A percentile compares a stretch with the other conserved stretches of the same genome.
Conservation (phyloP, 2,113 vertebrate genomes). For the Talpa occidentalis region DNA sequence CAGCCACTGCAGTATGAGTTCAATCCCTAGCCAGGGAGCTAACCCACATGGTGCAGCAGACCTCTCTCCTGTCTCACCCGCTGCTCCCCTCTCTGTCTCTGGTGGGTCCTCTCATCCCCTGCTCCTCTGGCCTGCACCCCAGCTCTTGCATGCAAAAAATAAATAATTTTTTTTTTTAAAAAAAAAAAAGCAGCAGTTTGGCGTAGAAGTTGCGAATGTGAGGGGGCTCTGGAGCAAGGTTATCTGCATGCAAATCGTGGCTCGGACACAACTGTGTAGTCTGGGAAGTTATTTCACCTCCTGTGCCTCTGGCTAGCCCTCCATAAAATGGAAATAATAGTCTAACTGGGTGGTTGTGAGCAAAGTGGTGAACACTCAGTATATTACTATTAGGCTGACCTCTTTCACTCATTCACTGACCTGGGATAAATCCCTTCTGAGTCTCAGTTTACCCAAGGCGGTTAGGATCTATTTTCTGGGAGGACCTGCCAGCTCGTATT, state of each 20-base stretch:
- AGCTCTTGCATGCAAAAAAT: too few relatives aligned
- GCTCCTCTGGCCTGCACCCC: too few relatives aligned
- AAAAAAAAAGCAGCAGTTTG: too few relatives aligned
- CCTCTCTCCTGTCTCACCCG: too few relatives aligned
- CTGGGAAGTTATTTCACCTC: neutral
- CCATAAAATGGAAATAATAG: neutral
- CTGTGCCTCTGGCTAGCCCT: neutral
- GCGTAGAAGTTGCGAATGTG: too few relatives aligned
- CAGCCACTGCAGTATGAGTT: too few relatives aligned
- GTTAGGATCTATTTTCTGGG: neutral
- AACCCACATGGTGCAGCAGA: too few relatives aligned
- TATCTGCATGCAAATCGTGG: accelerated
- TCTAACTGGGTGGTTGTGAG: neutral
- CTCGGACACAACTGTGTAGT: neutral
- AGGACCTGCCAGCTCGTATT: neutral
- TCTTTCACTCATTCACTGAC: neutral
- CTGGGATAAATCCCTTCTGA: neutral
- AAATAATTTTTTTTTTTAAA: too few relatives aligned
- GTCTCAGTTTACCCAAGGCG: neutral
- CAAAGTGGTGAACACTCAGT: neutral
- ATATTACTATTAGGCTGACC: neutral
- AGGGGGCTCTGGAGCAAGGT: accelerated
- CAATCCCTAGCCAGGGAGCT: too few relatives aligned
- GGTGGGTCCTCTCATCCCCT: too few relatives aligned
- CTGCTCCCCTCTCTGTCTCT: too few relatives aligned